Percentiles rank a stretch among this genome's conserved stretches.
These are phyloP conservation scores for Exaiptasia diaphana DNA, from an alignment of 64 coral and sea anemone genomes.

Conservation along the genomic window DNA sequence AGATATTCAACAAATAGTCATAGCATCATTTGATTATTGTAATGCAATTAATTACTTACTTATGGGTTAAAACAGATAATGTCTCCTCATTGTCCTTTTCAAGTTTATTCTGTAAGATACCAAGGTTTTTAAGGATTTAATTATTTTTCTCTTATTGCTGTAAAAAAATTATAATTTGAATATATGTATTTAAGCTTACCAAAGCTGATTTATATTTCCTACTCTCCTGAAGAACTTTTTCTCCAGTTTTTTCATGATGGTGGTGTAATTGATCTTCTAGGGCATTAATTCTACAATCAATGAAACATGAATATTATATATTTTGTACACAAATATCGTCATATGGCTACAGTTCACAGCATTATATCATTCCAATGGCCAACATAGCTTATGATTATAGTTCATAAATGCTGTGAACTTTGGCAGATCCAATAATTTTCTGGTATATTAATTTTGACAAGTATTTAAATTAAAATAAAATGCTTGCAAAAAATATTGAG, in stretches of 20 bases:
- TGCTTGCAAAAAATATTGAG: no score
- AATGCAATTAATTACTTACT: conserved; percentile 46
- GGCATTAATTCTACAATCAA: conserved; percentile 85
- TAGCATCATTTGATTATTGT: neutral
- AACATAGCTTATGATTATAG: no score
- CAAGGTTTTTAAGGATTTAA: neutral
- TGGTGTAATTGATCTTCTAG: conserved; percentile 86
- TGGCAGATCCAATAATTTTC: no score
- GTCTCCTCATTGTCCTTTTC: conserved; percentile 84
- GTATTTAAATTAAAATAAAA: no score
- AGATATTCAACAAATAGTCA: neutral
- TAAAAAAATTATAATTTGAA: neutral
- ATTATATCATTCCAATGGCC: neutral
- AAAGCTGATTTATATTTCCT: conserved; percentile 75
- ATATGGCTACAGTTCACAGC: neutral
- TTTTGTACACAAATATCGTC: neutral
- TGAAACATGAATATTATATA: no score
- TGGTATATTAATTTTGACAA: no score
- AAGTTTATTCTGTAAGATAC: conserved; percentile 48
- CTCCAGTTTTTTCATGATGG: conserved; percentile 76
- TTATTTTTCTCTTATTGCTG: neutral
- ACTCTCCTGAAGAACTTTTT: conserved; percentile 75
- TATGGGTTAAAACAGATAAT: conserved; percentile 53
- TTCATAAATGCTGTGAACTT: no score
- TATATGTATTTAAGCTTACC: conserved; percentile 36